Evolutionary conservation across 2,888 invertebrate species (phyloP), one percentile per base, ranked within the genome.

Genomic region (Arrhopalites spinosus): DNA sequence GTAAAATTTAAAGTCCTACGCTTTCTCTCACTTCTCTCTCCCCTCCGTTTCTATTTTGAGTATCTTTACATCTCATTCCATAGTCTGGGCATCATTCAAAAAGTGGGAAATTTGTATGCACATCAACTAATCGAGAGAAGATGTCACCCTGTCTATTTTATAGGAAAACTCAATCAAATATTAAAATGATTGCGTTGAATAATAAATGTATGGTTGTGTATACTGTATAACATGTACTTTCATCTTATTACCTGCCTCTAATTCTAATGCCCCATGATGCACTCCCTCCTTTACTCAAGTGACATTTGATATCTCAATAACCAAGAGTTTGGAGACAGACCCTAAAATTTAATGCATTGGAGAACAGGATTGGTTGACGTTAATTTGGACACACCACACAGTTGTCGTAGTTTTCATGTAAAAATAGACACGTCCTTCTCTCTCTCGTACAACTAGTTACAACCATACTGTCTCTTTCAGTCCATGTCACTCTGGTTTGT

Each of bases 121-220:
- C 63, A 15, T 15, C 15, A 30, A 15, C 30, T 63, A 63, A 63
- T 63, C 63, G n/a, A 15, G 63, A 63, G 30, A 63, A 63, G 30
- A 45, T 67, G 67, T 67, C 67, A 67, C 67, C 23, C 45, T 23
- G 45, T 29, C 20, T n/a, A 53, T 53, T 47, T 53, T 36, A 36
- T 36, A 36, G 1, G 53, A 53, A 53, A 53, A 20, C 53, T 20
- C n/a, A 53, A 53, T 53, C 53, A 53, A 53, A 53, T 53, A 53
- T 53, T 53, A 53, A 53, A 53, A 53, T 53, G 53, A n/a, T 23
- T 20, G 53, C 15, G n/a, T n/a, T n/a, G n/a, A n/a, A n/a, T n/a
- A n/a, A n/a, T n/a, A n/a, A n/a, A n/a, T n/a, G n/a, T n/a, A n/a
- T n/a, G n/a, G n/a, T n/a, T n/a, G n/a, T 47, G 47, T n/a, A 47